phyloP scores from a whole-genome alignment of 2,113 vertebrate species.

The Abramis brama region DNA sequence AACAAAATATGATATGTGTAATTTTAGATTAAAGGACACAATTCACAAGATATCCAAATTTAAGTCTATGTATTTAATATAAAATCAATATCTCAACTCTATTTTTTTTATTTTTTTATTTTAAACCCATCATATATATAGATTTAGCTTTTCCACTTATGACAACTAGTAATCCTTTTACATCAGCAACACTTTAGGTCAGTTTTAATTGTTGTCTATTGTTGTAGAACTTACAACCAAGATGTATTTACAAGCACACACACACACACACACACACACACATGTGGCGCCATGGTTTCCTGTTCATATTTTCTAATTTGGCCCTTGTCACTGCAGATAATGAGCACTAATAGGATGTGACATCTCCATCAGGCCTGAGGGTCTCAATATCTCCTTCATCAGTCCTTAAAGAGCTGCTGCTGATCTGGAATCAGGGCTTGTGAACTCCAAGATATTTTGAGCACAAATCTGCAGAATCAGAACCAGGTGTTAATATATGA shows the following conservation, averaged over 20 bases:
- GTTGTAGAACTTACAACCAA: not conserved
- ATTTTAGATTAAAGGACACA: not conserved
- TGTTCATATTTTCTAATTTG: not conserved
- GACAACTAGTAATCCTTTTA: not conserved
- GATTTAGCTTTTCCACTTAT: not conserved
- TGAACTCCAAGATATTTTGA: not conserved
- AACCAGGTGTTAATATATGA: not conserved
- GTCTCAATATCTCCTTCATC: not conserved
- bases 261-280: not conserved
- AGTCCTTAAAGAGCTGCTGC: conserved; percentile 9
- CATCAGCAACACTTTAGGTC: not conserved
- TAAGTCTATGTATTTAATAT: not conserved
- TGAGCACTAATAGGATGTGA: conserved; percentile 27
- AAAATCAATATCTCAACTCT: not conserved
- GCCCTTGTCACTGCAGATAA: not conserved
- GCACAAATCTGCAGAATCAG: not conserved
- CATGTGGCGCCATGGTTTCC: not conserved
- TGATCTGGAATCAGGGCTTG: conserved; percentile 11
- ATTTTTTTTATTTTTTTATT: not conserved
- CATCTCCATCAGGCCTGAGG: conserved; percentile 12
- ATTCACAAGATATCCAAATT: not conserved
- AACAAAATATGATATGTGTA: not conserved
- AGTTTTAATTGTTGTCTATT: not conserved
- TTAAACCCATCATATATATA: not conserved
- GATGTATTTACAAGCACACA: not conserved